Base-by-base conservation (phyloP, 2,888 invertebrate genomes). In the Xestia c-nigrum region DNA sequence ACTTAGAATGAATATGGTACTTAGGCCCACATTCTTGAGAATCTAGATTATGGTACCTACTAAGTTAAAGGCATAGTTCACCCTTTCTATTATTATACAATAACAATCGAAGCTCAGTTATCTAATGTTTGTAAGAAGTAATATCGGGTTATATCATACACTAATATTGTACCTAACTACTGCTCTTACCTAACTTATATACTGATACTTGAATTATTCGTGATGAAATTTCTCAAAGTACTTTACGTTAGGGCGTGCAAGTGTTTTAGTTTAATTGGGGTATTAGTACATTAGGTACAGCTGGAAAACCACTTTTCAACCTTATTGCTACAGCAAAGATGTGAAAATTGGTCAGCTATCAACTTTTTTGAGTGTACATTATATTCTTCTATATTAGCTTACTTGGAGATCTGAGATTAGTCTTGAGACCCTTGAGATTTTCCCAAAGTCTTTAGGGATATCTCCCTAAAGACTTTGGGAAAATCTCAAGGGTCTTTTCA, bases 11-110 rank as follows among this genome's bases (percentile, higher is more conserved):
- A 10, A 31, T 31, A 31, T 31, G 70, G 10, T 24, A 47, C 24
- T 59, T 21, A 14, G 0, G 40, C n/a, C 16, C 31, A 63, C 31
- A 59, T 52, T 71, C 63, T 52, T n/a, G 12, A 31, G 31, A 46
- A 50, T 55, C 38, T 63, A 38, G 10, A 55, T 19, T 24, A 50
- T 21, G 1, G 38, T n/a, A 24, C n/a, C 9, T 31, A 57, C 19
- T 16, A 21, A 67, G 12, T 16, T 46, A 12, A 12, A 31, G 3
- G 16, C 16, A 55, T 19, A 14, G 7, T 61, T 57, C 19, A 21
- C 12, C 84, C 87, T 89, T 88, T 88, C 88, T 77, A 86, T 74
- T 85, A 76, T 89, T 85, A 85, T 88, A 88, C 80, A 88, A 81
- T 79, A 85, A 83, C 74, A 84, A 83, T 83, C 61, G 55, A 79